These are phyloP conservation scores for Schizaphis graminum DNA, from an alignment of 2,888 invertebrate species.

Conservation along the genomic window DNA sequence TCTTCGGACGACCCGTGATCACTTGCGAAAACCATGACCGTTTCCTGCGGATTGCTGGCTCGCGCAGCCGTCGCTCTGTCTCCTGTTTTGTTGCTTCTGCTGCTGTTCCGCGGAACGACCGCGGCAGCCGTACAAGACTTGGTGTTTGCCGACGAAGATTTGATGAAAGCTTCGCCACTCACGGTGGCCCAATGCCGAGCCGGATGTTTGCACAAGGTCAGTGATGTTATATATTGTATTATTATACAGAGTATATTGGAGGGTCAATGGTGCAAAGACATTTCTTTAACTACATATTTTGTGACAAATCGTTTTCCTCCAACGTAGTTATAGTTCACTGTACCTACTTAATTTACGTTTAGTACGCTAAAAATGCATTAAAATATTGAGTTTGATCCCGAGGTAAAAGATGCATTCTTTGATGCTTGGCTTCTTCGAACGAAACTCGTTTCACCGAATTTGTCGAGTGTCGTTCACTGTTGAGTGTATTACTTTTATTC, in stretches of 20 bases:
- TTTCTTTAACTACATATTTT: neutral
- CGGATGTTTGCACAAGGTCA: conserved; percentile 81
- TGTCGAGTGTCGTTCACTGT: neutral
- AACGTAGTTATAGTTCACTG: neutral
- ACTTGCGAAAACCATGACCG: conserved; percentile 18
- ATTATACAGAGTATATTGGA: neutral
- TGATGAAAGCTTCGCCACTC: conserved; percentile 76
- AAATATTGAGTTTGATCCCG: neutral
- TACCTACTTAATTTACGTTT: neutral
- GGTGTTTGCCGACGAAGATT: conserved; percentile 72
- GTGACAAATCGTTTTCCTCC: neutral
- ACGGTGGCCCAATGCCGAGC: conserved; percentile 82
- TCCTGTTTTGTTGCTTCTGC: neutral
- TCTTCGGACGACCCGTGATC: neutral
- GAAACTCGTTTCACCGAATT: neutral
- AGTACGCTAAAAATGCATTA: neutral
- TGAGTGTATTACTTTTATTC: neutral
- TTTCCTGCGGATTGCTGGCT: neutral
- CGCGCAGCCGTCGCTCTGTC: neutral
- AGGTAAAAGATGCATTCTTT: neutral
- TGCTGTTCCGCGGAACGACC: neutral
- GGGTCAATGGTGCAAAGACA: neutral
- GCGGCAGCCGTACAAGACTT: conserved; percentile 32
- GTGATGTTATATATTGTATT: conserved; percentile 67
- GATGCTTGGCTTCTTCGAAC: neutral